These are phyloP conservation scores for Lontra canadensis DNA, from an alignment of 2,113 vertebrate genomes.

Conservation along the genomic window DNA sequence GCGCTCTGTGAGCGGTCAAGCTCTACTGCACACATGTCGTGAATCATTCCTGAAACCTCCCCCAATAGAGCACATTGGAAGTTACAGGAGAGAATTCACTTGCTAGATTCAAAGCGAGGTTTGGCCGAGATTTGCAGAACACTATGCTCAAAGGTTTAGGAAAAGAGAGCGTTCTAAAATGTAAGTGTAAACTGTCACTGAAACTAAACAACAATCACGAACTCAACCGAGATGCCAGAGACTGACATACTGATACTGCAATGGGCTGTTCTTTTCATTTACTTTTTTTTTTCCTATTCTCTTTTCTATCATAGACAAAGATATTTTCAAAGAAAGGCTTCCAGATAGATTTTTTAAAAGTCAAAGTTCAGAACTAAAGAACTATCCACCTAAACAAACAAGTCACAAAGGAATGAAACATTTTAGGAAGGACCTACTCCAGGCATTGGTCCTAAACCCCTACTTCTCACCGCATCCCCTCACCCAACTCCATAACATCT, in stretches of 20 bases:
- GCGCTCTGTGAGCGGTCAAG: not conserved
- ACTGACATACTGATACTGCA: not conserved
- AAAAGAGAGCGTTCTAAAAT: not conserved
- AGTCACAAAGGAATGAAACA: not conserved
- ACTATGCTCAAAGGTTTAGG: not conserved
- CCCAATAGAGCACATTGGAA: not conserved
- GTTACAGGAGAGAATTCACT: not conserved
- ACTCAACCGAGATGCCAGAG: not conserved
- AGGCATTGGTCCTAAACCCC: not conserved
- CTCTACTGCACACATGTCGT: not conserved
- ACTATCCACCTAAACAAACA: not conserved
- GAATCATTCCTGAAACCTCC: not conserved
- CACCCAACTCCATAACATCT: not conserved
- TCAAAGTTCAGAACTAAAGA: not conserved
- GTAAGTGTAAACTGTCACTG: not conserved
- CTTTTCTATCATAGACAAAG: not conserved
- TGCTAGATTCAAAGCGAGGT: not conserved
- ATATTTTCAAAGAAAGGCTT: constrained; percentile 20
- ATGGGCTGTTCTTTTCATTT: not conserved
- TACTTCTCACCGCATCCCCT: not conserved
- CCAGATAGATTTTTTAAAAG: not conserved
- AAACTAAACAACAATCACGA: not conserved
- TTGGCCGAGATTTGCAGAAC: not conserved
- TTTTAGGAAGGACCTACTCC: not conserved
- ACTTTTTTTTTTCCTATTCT: constrained; percentile 1